Conservation (phyloP, 1,140 invertebrate genomes). For the Nylanderia fulva region DNA sequence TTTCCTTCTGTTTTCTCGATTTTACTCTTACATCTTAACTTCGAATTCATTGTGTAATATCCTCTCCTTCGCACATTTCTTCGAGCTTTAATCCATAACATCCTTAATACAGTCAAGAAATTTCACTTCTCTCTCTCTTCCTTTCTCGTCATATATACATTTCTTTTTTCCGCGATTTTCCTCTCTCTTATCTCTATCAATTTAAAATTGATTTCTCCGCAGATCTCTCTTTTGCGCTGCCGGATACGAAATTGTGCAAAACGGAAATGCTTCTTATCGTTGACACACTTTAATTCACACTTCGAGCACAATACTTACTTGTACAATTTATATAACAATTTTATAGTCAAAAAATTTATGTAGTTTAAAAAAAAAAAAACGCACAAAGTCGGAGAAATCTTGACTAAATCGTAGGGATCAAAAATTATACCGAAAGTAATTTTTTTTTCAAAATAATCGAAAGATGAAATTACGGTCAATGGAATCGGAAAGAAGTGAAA, state of each 20-base stretch:
- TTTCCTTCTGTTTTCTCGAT: neutral
- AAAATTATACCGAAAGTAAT: neutral
- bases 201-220: neutral
- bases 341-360: neutral
- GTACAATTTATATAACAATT: constrained; percentile 12
- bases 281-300: constrained; percentile 5
- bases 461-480: neutral
- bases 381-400: neutral
- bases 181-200: constrained; percentile 7
- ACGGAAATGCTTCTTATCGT: neutral
- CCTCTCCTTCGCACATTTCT: neutral
- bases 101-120: neutral
- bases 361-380: too few relatives aligned
- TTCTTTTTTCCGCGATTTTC: neutral
- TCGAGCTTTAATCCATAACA: neutral
- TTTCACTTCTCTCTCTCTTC: neutral
- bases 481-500: constrained; percentile 42
- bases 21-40: constrained; percentile 3
- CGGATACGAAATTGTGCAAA: neutral
- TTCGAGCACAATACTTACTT: constrained; percentile 45
- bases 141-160: neutral
- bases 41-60: neutral
- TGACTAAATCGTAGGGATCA: neutral
- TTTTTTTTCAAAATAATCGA: neutral
- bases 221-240: neutral